Evolutionary conservation across 2,113 vertebrate species (phyloP).

Genomic region (Chamaetylas fuelleborni): DNA sequence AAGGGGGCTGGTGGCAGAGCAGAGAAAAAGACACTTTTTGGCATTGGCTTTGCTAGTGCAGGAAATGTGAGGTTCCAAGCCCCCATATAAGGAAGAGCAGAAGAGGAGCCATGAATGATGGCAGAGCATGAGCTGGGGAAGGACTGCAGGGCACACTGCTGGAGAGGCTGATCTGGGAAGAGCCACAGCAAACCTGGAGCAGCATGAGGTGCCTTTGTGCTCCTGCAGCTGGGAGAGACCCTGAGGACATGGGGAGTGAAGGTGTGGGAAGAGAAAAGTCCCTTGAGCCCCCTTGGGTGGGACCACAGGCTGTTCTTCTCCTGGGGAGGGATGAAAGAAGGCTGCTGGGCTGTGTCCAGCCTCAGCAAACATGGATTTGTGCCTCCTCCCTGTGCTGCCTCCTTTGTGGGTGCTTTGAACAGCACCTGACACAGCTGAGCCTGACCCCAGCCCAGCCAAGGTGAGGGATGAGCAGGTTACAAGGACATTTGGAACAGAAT

Average conservation of each 20-base stretch:
- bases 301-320: neutral
- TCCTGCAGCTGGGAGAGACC: neutral
- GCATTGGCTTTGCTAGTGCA: neutral
- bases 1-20: neutral
- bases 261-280: neutral
- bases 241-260: fast-evolving
- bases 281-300: neutral
- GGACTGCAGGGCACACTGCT: neutral
- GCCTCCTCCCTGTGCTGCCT: neutral
- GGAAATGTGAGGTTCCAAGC: neutral
- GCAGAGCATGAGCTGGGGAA: neutral
- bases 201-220: neutral
- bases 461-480: neutral
- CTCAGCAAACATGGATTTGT: neutral
- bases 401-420: neutral
- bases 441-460: fast-evolving
- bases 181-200: neutral
- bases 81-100: neutral
- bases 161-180: neutral
- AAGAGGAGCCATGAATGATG: neutral
- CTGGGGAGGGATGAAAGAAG: neutral
- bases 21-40: neutral
- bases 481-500: neutral
- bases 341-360: neutral
- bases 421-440: neutral